Conservation (phyloP, 2,888 invertebrate genomes). For the Spodoptera littoralis region DNA sequence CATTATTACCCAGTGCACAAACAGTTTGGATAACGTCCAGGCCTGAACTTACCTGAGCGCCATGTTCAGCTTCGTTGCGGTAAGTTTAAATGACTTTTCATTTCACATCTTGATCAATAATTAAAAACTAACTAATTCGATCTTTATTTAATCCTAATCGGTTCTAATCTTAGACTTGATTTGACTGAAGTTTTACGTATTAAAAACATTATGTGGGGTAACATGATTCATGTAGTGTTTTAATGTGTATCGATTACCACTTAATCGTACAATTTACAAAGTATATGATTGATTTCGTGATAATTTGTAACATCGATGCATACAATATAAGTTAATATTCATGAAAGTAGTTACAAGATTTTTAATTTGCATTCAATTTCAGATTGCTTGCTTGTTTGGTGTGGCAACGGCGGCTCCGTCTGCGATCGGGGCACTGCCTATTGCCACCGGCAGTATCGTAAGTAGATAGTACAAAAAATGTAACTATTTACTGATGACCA, state of each 20-base stretch:
- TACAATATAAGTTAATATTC: constrained; percentile 27
- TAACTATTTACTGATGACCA: too few species aligned
- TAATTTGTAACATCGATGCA: constrained; percentile 17
- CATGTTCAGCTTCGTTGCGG: constrained; percentile 79
- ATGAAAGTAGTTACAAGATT: constrained; percentile 36
- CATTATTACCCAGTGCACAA: constrained; percentile 54
- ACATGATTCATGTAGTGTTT: background rate
- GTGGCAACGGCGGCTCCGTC: constrained; percentile 73
- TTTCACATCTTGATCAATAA: background rate
- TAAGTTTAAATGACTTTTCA: constrained; percentile 62
- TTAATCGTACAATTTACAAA: background rate
- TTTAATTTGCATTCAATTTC: constrained; percentile 46
- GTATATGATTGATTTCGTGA: constrained; percentile 9
- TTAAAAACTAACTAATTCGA: too few species aligned
- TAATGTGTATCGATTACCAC: constrained; percentile 1
- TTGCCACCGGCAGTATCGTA: constrained; percentile 69
- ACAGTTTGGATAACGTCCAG: constrained; percentile 59
- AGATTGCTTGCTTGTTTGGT: constrained; percentile 77
- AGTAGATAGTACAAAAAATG: constrained; percentile 51
- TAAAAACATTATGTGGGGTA: background rate
- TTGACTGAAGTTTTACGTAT: too few species aligned
- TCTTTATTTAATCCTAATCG: too few species aligned
- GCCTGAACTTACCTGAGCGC: constrained; percentile 52
- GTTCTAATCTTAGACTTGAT: too few species aligned
- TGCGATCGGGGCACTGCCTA: constrained; percentile 36